phyloP scores from a whole-genome alignment of 2,888 invertebrate species.

The Synergus japonicus region DNA sequence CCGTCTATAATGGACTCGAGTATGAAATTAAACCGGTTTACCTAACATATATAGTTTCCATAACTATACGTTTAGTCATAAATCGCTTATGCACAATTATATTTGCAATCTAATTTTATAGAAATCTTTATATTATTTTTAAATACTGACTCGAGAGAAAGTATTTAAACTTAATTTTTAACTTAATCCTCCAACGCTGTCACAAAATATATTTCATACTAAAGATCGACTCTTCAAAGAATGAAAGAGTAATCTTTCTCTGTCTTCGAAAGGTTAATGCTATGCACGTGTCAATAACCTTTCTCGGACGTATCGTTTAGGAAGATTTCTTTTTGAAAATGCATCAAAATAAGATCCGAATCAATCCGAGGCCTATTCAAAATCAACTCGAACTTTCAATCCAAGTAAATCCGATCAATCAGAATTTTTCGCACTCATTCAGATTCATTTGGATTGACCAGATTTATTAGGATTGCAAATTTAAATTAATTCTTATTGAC shows the following conservation, averaged over 20 bases:
- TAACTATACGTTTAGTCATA: background rate
- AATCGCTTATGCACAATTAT: background rate
- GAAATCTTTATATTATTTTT: too few species aligned
- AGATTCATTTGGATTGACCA: too few species aligned
- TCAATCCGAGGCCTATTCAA: too few species aligned
- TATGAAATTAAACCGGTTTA: conserved; percentile 31
- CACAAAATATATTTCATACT: background rate
- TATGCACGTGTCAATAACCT: conserved; percentile 33
- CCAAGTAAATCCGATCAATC: too few species aligned
- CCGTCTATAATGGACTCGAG: conserved; percentile 29
- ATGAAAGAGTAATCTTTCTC: conserved; percentile 15
- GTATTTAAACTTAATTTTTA: background rate
- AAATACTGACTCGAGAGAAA: too few species aligned
- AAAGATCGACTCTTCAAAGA: background rate
- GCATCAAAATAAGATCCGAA: background rate
- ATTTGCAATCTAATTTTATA: too few species aligned
- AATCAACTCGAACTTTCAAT: too few species aligned
- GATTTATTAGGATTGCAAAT: too few species aligned
- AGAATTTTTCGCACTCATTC: too few species aligned
- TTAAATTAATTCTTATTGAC: too few species aligned
- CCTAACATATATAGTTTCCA: background rate
- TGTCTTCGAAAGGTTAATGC: conserved; percentile 15
- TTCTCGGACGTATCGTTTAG: conserved; percentile 5
- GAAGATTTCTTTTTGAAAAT: conserved; percentile 1
- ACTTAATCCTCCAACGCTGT: background rate